phyloP scores from a whole-genome alignment of 2,113 vertebrate genomes.

The Helogale parvula region DNA sequence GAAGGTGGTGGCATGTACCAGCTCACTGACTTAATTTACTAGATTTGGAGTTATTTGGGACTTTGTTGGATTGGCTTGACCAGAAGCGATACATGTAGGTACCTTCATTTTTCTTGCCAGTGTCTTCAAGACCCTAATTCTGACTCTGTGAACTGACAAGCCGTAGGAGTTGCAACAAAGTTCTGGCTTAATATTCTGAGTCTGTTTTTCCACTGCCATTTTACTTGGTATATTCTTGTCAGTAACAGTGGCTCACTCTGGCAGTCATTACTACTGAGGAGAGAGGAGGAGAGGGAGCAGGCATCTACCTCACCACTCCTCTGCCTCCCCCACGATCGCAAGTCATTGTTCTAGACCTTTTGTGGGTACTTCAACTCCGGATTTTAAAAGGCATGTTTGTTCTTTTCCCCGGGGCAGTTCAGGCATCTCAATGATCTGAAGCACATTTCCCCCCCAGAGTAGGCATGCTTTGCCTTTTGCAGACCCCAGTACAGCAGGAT shows the following conservation, averaged over 20 bases:
- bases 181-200: not conserved
- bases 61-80: not conserved
- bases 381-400: constrained; percentile 60
- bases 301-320: not conserved
- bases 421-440: constrained; percentile 64
- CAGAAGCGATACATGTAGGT: not conserved
- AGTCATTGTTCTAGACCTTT: constrained; percentile 62
- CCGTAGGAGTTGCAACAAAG: not conserved
- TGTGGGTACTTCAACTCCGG: constrained; percentile 45
- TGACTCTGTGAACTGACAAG: constrained; percentile 39
- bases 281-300: not conserved
- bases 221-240: constrained; percentile 28
- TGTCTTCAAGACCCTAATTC: not conserved
- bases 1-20: not conserved
- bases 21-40: constrained; percentile 11
- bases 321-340: not conserved
- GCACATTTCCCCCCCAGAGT: constrained; percentile 20
- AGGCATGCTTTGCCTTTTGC: constrained; percentile 76
- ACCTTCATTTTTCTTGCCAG: not conserved
- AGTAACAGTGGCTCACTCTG: not conserved
- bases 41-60: constrained; percentile 28
- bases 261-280: not conserved
- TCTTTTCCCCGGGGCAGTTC: constrained; percentile 41
- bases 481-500: constrained; percentile 72
- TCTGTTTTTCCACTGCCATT: not conserved